phyloP scores from a whole-genome alignment of 2,113 vertebrate species.

The Pachycephala philippinensis region DNA sequence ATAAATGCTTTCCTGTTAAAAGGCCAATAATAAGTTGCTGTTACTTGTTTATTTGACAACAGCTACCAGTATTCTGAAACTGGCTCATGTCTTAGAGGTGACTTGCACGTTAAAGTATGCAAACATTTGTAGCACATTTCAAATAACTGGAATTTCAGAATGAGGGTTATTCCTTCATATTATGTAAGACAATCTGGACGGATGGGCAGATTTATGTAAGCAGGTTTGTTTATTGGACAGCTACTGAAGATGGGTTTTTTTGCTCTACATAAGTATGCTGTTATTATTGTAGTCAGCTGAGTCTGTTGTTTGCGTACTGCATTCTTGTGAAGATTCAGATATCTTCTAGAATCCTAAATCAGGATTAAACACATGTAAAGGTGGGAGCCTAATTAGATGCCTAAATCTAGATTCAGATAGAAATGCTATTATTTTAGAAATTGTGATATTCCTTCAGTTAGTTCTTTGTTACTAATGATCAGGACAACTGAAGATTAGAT shows the following conservation, averaged over 20 bases:
- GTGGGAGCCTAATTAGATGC: neutral
- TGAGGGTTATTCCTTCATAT: neutral
- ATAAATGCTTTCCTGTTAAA: neutral
- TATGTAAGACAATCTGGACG: neutral
- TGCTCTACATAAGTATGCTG: neutral
- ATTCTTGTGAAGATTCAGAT: neutral
- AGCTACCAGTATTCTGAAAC: neutral
- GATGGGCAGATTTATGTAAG: neutral
- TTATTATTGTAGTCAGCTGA: neutral
- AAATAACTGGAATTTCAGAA: neutral
- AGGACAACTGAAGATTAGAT: neutral
- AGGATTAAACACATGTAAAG: neutral
- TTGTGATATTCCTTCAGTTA: neutral
- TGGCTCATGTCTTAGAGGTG: neutral
- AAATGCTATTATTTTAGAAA: neutral
- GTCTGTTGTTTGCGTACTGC: neutral
- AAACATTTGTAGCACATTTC: neutral
- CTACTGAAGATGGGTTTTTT: neutral
- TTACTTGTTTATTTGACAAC: neutral
- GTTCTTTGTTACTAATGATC: neutral
- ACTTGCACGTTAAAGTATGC: neutral
- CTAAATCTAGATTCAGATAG: neutral
- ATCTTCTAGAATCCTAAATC: neutral
- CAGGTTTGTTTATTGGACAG: neutral
- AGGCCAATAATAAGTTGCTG: neutral